Evolutionary conservation across 2,888 invertebrate species (phyloP).

Genomic region (Elysia crispata): DNA sequence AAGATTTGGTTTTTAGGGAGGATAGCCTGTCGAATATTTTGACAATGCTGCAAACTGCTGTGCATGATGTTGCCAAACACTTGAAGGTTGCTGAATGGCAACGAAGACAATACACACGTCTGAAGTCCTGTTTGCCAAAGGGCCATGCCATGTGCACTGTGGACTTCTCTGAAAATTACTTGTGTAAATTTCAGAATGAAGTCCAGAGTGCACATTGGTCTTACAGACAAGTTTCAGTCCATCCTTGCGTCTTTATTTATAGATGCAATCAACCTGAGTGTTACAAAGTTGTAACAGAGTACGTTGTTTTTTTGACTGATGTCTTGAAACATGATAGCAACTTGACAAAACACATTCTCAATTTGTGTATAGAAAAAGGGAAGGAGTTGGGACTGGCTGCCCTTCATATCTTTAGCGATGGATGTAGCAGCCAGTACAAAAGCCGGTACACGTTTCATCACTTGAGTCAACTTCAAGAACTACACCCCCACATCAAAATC

Average conservation of each 20-base stretch:
- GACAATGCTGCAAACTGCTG: neutral
- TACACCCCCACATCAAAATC: too few relatives aligned
- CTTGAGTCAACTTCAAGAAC: too few relatives aligned
- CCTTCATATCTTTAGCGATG: neutral
- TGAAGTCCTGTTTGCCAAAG: slow-evolving; percentile 20
- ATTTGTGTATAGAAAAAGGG: neutral
- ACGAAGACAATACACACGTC: slow-evolving; percentile 21
- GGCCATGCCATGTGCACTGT: slow-evolving; percentile 36
- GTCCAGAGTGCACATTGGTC: slow-evolving; percentile 47
- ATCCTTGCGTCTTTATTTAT: slow-evolving; percentile 47
- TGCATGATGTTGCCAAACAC: slow-evolving; percentile 16
- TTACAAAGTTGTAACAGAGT: slow-evolving; percentile 11
- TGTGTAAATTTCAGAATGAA: slow-evolving; percentile 46
- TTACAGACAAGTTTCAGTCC: slow-evolving; percentile 43
- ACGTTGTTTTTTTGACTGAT: slow-evolving; percentile 23
- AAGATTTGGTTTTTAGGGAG: neutral
- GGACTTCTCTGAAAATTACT: slow-evolving; percentile 51
- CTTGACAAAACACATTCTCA: neutral
- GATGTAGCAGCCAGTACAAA: too few relatives aligned
- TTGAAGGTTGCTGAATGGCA: slow-evolving; percentile 37
- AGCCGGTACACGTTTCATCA: too few relatives aligned
- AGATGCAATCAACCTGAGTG: slow-evolving; percentile 5
- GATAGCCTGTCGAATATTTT: neutral
- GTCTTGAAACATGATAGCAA: neutral
- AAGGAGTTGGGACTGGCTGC: neutral